Evolutionary conservation across 2,113 vertebrate genomes (phyloP).

Genomic region (Pantherophis guttatus): DNA sequence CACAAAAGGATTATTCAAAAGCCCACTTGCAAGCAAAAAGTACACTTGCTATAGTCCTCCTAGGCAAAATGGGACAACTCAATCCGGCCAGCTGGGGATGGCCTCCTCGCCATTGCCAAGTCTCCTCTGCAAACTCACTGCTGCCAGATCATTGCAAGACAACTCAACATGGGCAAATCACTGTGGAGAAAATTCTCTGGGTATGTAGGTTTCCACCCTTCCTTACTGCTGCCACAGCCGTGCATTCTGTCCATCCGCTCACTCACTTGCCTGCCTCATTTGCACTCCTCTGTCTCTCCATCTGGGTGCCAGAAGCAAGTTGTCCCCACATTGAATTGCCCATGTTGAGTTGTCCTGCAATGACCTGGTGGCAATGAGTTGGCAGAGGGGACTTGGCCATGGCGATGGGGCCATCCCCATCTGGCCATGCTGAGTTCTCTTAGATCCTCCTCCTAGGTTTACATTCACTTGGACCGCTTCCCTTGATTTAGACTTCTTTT

Average conservation of each 20-base stretch:
- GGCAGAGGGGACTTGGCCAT: neutral
- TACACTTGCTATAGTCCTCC: neutral
- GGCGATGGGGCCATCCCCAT: too few relatives aligned
- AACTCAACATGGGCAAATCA: neutral
- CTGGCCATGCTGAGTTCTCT: neutral
- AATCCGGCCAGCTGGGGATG: neutral
- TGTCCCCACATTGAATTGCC: neutral
- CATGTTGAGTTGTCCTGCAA: neutral
- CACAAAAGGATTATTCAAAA: neutral
- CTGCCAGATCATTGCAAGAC: neutral
- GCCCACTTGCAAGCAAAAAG: neutral
- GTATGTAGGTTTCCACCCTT: neutral
- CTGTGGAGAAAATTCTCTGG: neutral
- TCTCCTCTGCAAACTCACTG: neutral
- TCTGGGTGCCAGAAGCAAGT: neutral
- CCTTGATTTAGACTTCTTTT: neutral
- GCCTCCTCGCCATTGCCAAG: neutral
- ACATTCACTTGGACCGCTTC: neutral
- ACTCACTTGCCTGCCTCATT: neutral
- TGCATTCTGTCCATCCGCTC: neutral
- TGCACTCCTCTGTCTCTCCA: neutral
- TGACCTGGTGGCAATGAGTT: neutral
- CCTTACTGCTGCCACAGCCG: neutral
- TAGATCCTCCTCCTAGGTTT: neutral
- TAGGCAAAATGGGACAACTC: neutral